These are phyloP conservation scores for Lutra lutra DNA, from an alignment of 2,797 vertebrate species.

Conservation along the genomic window DNA sequence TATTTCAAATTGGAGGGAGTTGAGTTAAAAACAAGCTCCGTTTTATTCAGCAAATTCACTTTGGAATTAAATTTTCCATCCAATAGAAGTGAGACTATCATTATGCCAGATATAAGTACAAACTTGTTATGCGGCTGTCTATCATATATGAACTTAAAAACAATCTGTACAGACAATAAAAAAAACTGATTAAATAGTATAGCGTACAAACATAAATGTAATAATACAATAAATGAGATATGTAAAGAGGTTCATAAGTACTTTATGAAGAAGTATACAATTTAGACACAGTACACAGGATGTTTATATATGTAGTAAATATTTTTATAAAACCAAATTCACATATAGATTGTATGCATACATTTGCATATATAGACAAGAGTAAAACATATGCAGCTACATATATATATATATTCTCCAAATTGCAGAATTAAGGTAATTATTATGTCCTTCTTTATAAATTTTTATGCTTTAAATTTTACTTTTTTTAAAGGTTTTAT, in stretches of 20 bases:
- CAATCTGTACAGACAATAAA: not conserved
- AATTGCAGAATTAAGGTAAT: not conserved
- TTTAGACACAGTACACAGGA: not conserved
- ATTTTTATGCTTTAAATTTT: not conserved
- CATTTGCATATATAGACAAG: not conserved
- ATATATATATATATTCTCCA: not conserved
- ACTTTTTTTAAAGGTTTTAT: not conserved
- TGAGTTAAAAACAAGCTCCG: not conserved
- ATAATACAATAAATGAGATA: not conserved
- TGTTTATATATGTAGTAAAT: not conserved
- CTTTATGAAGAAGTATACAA: not conserved
- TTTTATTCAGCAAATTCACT: not conserved
- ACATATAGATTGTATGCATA: not conserved
- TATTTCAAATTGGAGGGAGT: not conserved
- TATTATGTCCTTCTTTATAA: not conserved
- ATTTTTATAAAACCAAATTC: not conserved
- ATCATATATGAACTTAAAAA: not conserved
- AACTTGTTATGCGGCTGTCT: not conserved
- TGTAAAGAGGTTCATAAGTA: not conserved
- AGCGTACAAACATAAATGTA: not conserved
- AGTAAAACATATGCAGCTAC: not conserved
- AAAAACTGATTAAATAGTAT: not conserved
- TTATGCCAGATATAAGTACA: not conserved
- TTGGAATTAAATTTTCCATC: not conserved
- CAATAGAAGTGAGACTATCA: not conserved